phyloP scores from a whole-genome alignment of 1,140 invertebrate species.

The Homalodisca vitripennis region DNA sequence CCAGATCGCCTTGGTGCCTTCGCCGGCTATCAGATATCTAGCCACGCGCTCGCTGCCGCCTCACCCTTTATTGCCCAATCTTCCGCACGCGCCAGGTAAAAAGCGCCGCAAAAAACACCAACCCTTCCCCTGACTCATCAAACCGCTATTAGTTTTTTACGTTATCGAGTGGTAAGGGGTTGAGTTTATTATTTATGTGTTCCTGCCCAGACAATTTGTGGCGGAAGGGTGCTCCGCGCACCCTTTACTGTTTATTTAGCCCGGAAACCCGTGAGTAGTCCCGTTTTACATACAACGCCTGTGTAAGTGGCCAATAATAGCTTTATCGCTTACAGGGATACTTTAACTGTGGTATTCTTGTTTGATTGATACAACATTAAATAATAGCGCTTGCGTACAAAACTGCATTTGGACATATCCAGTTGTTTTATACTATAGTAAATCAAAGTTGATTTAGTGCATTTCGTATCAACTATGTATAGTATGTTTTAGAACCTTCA shows the following conservation, averaged over 20 bases:
- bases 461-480: no score
- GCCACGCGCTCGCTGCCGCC: neutral
- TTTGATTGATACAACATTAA: no score
- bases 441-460: no score
- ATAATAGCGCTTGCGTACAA: no score
- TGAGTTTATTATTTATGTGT: conserved; percentile 27
- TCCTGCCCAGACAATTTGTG: conserved; percentile 23
- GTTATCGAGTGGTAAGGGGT: conserved; percentile 24
- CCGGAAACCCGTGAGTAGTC: neutral
- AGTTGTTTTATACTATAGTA: no score
- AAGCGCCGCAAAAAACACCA: conserved; percentile 13
- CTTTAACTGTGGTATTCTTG: no score
- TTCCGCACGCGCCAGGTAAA: conserved; percentile 21
- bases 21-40: neutral
- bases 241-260: conserved; percentile 22
- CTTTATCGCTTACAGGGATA: no score
- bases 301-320: no score
- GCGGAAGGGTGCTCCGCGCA: conserved; percentile 3
- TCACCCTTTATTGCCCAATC: neutral
- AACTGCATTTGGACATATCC: no score
- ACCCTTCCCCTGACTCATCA: conserved; percentile 8
- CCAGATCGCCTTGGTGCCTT: no score
- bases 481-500: no score
- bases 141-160: conserved; percentile 26
- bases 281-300: no score